phyloP scores from a whole-genome alignment of 2,888 invertebrate species.

The Heliconius hortense region DNA sequence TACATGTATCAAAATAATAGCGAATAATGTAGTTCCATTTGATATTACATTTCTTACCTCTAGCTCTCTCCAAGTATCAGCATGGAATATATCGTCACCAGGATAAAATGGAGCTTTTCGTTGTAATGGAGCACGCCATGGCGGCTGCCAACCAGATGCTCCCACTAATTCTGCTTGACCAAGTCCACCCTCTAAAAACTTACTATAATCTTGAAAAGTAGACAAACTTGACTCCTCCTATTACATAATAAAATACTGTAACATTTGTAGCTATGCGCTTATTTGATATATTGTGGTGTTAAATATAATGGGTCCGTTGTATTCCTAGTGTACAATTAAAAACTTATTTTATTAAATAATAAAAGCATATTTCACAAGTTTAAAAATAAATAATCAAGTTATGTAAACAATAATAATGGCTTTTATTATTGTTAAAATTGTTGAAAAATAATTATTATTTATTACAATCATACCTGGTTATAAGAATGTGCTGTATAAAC shows the following conservation, averaged over 20 bases:
- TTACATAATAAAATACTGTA: slow-evolving; percentile 8
- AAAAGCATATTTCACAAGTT: neutral
- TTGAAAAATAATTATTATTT: neutral
- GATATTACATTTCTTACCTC: slow-evolving; percentile 55
- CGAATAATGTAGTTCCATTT: neutral
- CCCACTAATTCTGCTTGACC: slow-evolving; percentile 82
- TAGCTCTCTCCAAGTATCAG: slow-evolving; percentile 77
- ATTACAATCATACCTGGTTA: slow-evolving; percentile 64
- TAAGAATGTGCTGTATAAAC: slow-evolving; percentile 86
- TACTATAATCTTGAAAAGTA: slow-evolving; percentile 82
- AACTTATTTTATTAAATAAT: neutral
- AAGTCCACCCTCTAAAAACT: slow-evolving; percentile 78
- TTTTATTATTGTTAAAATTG: neutral
- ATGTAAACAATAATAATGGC: neutral
- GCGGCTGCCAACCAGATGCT: slow-evolving; percentile 78
- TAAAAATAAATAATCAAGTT: neutral
- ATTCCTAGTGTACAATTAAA: neutral
- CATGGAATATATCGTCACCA: slow-evolving; percentile 77
- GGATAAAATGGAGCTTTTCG: slow-evolving; percentile 82
- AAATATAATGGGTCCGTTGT: neutral
- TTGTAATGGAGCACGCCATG: slow-evolving; percentile 82
- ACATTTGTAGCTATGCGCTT: neutral
- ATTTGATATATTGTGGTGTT: neutral
- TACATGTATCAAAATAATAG: neutral
- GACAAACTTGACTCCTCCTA: slow-evolving; percentile 76